Conservation (phyloP, 2,888 invertebrate species). For the Drosophila sordidula region DNA sequence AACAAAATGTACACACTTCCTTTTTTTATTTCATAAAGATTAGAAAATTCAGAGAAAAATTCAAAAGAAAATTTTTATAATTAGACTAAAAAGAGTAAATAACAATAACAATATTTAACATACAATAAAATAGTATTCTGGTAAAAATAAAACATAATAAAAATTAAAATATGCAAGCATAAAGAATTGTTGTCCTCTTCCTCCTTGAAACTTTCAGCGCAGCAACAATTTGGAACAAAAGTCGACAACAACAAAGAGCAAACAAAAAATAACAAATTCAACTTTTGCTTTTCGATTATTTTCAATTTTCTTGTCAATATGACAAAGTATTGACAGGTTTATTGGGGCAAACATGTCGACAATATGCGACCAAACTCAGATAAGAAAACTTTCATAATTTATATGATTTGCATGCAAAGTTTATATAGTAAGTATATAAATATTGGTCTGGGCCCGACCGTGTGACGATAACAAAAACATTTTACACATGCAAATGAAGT, state of each 20-base stretch:
- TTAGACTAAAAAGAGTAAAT: too few species aligned
- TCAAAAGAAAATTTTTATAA: too few species aligned
- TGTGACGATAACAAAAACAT: conserved; percentile 30
- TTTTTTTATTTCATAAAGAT: too few species aligned
- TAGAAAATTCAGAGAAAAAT: background rate
- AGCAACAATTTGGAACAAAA: background rate
- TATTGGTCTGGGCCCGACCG: conserved; percentile 30
- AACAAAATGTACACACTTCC: conserved; percentile 13
- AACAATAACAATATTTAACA: too few species aligned
- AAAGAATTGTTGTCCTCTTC: background rate
- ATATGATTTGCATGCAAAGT: conserved; percentile 62
- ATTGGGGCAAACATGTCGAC: conserved; percentile 55
- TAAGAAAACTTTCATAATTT: conserved; percentile 75
- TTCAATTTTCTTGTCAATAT: conserved; percentile 58
- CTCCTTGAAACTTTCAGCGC: background rate
- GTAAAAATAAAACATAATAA: too few species aligned
- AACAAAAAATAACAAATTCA: conserved; percentile 5
- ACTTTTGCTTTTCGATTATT: conserved; percentile 47
- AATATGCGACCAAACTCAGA: conserved; percentile 65
- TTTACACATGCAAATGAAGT: conserved; percentile 69
- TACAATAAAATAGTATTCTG: too few species aligned
- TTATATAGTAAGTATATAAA: conserved; percentile 59
- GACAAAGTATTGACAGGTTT: conserved; percentile 63
- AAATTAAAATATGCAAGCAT: too few species aligned
- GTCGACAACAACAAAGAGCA: background rate